These are phyloP conservation scores for Rynchops niger DNA, from an alignment of 2,113 vertebrate species.

Conservation along the genomic window DNA sequence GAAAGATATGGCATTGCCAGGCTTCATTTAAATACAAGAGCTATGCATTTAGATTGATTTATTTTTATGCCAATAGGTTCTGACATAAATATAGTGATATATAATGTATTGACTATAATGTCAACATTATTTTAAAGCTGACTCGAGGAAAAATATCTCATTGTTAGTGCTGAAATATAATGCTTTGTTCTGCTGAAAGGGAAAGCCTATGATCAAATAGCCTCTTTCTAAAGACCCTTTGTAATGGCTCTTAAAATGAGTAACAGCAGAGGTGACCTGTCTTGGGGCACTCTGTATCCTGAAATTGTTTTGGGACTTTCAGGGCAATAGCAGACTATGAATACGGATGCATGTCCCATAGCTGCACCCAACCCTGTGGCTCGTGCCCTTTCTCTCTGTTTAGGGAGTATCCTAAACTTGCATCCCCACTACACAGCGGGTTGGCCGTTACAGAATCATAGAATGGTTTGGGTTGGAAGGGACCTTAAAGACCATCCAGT, in stretches of 20 bases:
- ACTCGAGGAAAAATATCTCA: conserved; percentile 51
- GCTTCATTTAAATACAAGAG: conserved; percentile 30
- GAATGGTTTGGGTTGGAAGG: background rate
- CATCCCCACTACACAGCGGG: fast-evolving
- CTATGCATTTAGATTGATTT: conserved; percentile 42
- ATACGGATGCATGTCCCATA: background rate
- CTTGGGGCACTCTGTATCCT: background rate
- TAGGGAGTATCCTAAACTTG: too few relatives aligned
- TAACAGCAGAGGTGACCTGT: background rate
- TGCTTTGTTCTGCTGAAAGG: background rate
- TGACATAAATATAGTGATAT: conserved; percentile 53
- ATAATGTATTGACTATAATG: conserved; percentile 40
- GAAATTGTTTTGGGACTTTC: background rate
- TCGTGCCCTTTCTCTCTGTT: background rate
- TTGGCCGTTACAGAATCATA: background rate
- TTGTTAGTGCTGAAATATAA: conserved; percentile 42
- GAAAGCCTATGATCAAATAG: background rate
- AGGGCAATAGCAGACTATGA: background rate
- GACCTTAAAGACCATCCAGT: background rate
- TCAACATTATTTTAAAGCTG: conserved; percentile 71
- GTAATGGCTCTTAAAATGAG: background rate
- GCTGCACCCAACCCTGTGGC: fast-evolving
- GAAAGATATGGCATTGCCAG: background rate
- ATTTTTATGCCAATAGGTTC: conserved; percentile 59
- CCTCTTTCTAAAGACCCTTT: background rate